Evolutionary conservation across 1,140 invertebrate species (phyloP), one percentile per base, ranked within the genome.

Genomic region (Lanistes nyassanus): DNA sequence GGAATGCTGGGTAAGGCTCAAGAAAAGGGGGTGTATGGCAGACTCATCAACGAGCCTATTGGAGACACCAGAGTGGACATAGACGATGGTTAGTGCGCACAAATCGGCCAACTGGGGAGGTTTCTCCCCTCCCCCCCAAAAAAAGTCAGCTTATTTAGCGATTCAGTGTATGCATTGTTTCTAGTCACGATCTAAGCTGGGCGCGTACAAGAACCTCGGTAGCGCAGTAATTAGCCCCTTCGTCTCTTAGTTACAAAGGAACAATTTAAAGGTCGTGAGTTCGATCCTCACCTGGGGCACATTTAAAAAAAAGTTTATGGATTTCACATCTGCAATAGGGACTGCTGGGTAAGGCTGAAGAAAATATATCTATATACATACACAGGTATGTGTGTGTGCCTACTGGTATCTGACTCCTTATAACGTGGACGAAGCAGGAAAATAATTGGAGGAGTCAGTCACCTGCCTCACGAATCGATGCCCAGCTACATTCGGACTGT

Each of bases 1-100:
- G 81, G 84, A 37, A 88, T 89, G 87, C 72, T 88, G 36, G 64
- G 82, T 29, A 70, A 82, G 34, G 79, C 87, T 7, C 76, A 73
- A 34, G 74, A 78, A 26, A 81, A 83, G 67, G 80, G 76, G 5
- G 65, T 86, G 19, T 88, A 88, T 75, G 51, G 69, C 36, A 80
- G 81, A 13, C 80, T 72, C 19, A 82, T 74, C 67, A 71, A 75
- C 23, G 79, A 82, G 0, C 67, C 80, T 26, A 79, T 88, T 66
- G 83, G 83, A 23, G 74, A 73, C 29, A 56, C 77, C n/a, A 29
- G 67, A 29, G 68, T 75, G 9, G 31, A 64, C 23, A 75, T 72
- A 60, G 55, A 68, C 11, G 42, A 72, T 31, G 76, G 75, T 81
- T 39, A 56, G 75, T 16, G 21, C 0, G 29, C 26, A 6, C 11